Evolutionary conservation across 2,113 vertebrate genomes (phyloP).

Genomic region (Myodes glareolus): DNA sequence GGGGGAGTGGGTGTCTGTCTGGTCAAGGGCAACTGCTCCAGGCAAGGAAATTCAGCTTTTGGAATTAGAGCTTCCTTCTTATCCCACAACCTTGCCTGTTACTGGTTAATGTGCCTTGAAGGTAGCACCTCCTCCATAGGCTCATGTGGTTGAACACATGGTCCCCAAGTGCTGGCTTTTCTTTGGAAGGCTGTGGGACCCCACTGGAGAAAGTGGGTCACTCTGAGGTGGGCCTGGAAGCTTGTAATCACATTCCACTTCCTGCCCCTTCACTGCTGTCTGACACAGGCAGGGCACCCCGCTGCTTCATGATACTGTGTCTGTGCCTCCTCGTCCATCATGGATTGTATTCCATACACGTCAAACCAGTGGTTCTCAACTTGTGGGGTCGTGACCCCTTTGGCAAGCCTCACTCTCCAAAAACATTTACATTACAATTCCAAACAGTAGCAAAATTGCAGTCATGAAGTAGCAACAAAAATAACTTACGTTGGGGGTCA

Average conservation of each 20-base stretch:
- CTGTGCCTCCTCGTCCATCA: neutral
- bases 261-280: neutral
- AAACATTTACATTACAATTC: neutral
- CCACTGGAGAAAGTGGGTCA: neutral
- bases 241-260: neutral
- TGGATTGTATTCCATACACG: rapidly evolving
- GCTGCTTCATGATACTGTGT: no score
- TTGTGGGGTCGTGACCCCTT: rapidly evolving
- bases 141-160: neutral
- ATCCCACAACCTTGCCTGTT: neutral
- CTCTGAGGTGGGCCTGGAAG: neutral
- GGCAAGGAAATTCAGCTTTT: neutral
- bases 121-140: no score
- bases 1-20: neutral
- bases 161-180: neutral
- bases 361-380: neutral
- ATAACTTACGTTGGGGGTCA: neutral
- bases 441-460: neutral
- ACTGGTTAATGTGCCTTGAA: neutral
- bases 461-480: neutral
- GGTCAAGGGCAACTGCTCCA: neutral
- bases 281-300: neutral
- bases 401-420: neutral
- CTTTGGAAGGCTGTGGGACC: neutral
- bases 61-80: neutral